Evolutionary conservation across 1,140 invertebrate genomes (phyloP).

Genomic region (Helicorthomorpha holstii): DNA sequence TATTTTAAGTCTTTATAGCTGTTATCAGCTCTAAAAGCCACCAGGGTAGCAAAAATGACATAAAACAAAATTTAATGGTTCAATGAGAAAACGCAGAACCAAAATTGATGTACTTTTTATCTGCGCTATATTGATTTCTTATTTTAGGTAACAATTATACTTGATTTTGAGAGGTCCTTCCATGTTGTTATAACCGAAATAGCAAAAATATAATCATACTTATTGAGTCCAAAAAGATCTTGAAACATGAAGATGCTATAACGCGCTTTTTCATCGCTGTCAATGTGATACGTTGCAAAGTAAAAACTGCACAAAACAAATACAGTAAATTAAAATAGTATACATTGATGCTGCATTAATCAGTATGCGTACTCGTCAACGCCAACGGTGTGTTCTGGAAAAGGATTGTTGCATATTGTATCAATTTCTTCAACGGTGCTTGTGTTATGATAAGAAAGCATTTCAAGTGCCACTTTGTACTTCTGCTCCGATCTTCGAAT

Average conservation of each 20-base stretch:
- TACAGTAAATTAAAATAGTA: neutral
- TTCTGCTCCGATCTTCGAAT: slow-evolving; percentile 67
- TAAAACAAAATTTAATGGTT: too few relatives aligned
- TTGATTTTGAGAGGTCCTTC: too few relatives aligned
- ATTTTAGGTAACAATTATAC: too few relatives aligned
- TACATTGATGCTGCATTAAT: neutral
- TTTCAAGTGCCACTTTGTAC: slow-evolving; percentile 60
- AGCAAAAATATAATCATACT: slow-evolving; percentile 20
- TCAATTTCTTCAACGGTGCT: slow-evolving; percentile 50
- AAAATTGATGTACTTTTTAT: too few relatives aligned
- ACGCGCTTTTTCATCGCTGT: slow-evolving; percentile 47
- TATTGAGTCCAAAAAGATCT: slow-evolving; percentile 43
- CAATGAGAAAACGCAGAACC: too few relatives aligned
- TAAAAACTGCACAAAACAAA: slow-evolving; percentile 36
- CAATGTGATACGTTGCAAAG: slow-evolving; percentile 48
- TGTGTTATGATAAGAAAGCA: slow-evolving; percentile 64
- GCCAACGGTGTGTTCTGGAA: slow-evolving; percentile 11
- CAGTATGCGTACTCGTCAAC: slow-evolving; percentile 13
- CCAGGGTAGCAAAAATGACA: too few relatives aligned
- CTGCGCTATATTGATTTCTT: too few relatives aligned
- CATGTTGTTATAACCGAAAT: too few relatives aligned
- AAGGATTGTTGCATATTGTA: slow-evolving; percentile 25
- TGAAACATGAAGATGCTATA: slow-evolving; percentile 60
- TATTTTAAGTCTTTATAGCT: too few relatives aligned
- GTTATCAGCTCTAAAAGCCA: too few relatives aligned